Percentiles rank a stretch among this genome's conserved stretches.
Conservation (phyloP, 2,113 vertebrate species). For the Balaeniceps rex region DNA sequence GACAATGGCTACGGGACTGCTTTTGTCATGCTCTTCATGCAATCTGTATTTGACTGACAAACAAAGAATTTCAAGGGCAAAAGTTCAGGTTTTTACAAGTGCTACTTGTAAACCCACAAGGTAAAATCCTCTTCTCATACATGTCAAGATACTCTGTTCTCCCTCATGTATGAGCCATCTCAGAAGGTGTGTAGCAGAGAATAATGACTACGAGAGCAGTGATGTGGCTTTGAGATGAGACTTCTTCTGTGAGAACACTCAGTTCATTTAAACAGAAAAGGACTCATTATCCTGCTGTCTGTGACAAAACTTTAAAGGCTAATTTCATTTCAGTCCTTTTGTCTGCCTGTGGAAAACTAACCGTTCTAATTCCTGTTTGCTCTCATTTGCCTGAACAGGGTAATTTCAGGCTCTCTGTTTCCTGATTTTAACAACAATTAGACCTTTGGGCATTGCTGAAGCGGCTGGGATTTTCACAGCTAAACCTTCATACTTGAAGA, state of each 20-base stretch:
- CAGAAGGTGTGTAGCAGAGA: slow-evolving; percentile 35
- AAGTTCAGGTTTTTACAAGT: slow-evolving; percentile 35
- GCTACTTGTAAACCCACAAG: slow-evolving; percentile 13
- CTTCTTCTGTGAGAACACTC: slow-evolving; percentile 46
- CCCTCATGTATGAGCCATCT: neutral
- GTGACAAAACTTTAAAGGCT: slow-evolving; percentile 59
- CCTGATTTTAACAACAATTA: slow-evolving; percentile 39
- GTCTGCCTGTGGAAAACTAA: slow-evolving; percentile 44
- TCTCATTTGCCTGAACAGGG: slow-evolving; percentile 41
- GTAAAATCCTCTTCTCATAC: slow-evolving; percentile 20
- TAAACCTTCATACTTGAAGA: neutral
- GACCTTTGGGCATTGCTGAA: slow-evolving; percentile 28
- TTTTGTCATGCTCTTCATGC: slow-evolving; percentile 41
- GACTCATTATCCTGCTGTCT: slow-evolving; percentile 43
- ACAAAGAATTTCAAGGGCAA: slow-evolving; percentile 43
- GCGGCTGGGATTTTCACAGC: neutral
- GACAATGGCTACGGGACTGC: neutral
- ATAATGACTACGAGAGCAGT: slow-evolving; percentile 9
- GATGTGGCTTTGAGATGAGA: slow-evolving; percentile 42
- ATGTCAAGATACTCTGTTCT: slow-evolving; percentile 47
- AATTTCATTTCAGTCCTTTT: slow-evolving; percentile 58
- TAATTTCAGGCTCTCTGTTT: slow-evolving; percentile 31
- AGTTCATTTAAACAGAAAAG: slow-evolving; percentile 63
- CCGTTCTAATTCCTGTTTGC: slow-evolving; percentile 26
- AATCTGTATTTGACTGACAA: slow-evolving; percentile 43